Evolutionary conservation across 2,113 vertebrate species (phyloP), one percentile per base, ranked within the genome.

Genomic region (Sapajus apella): DNA sequence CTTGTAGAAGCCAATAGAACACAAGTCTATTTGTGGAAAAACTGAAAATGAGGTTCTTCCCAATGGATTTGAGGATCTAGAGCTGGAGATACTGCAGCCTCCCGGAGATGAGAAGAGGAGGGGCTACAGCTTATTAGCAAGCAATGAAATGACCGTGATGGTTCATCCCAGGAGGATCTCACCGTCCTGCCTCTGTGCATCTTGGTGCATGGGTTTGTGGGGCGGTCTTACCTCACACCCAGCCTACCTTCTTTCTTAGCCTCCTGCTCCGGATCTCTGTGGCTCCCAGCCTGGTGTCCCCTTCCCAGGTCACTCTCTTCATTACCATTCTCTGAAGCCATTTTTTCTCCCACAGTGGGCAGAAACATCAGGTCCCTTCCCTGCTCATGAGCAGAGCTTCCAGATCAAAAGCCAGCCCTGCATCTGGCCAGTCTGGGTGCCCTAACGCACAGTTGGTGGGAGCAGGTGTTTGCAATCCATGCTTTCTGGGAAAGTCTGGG

Each of bases 111-210:
- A 30, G 21, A 37, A 32, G 17, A 35, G 11, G 0, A 30, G 6
- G 47, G 52, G n/a, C 77, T 12, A 5, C 10, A 16, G 23, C 18
- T 11, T 6, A 6, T 32, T 8, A 37, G 45, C 6, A 11, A 68
- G 35, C 35, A 32, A 9, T 17, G n/a, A 45, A 12, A 40, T 37
- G 43, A 52, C 30, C 4, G 1, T 0, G 8, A 32, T 21, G 6
- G 11, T 40, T 79, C 35, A 7, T 76, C 55, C 8, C 50, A 35
- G 68, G 73, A 52, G 79, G n/a, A 68, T 61, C 40, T 50, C 64
- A 6, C 35, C 5, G 10, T 6, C 32, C 79, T 50, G 14, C 61
- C 27, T 85, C 61, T 72, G 80, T 37, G 27, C 35, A 16, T 64
- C 37, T 55, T 5, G 52, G 91, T 18, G 30, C 17, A 4, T 21